Conservation (phyloP, 2,888 invertebrate species). For the Chymomyza caudatula region DNA sequence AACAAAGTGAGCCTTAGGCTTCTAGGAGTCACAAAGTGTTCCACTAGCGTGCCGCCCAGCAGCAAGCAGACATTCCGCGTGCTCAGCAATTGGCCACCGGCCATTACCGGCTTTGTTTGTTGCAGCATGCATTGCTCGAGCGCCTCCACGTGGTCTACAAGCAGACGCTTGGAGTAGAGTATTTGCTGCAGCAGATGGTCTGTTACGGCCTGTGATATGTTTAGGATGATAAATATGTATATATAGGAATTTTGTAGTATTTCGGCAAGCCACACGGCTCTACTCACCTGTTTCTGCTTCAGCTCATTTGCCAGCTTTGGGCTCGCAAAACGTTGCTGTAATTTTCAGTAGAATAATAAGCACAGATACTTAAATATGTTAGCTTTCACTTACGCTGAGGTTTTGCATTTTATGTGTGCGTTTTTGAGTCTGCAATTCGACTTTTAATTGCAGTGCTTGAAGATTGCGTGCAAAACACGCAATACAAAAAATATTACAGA, state of each 20-base stretch:
- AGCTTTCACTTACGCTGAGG: constrained; percentile 25
- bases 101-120: constrained; percentile 4
- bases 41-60: constrained; percentile 65
- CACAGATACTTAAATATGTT: not conserved
- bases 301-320: constrained; percentile 65
- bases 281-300: constrained; percentile 73
- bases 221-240: not conserved
- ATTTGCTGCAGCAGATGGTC: constrained; percentile 67
- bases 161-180: constrained; percentile 74
- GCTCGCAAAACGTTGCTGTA: constrained; percentile 34
- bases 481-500: not conserved
- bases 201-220: constrained; percentile 56
- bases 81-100: constrained; percentile 56
- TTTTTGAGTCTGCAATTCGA: constrained; percentile 7
- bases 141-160: constrained; percentile 77
- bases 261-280: constrained; percentile 5
- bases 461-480: not conserved
- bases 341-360: not conserved
- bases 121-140: constrained; percentile 72
- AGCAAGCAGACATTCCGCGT: constrained; percentile 69
- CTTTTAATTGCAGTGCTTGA: constrained; percentile 18
- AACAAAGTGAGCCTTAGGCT: constrained; percentile 60
- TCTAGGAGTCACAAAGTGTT: constrained; percentile 70
- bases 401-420: constrained; percentile 32
- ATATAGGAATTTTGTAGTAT: constrained; percentile 6